phyloP scores from a whole-genome alignment of 2,797 vertebrate genomes.

The Liasis olivaceus region DNA sequence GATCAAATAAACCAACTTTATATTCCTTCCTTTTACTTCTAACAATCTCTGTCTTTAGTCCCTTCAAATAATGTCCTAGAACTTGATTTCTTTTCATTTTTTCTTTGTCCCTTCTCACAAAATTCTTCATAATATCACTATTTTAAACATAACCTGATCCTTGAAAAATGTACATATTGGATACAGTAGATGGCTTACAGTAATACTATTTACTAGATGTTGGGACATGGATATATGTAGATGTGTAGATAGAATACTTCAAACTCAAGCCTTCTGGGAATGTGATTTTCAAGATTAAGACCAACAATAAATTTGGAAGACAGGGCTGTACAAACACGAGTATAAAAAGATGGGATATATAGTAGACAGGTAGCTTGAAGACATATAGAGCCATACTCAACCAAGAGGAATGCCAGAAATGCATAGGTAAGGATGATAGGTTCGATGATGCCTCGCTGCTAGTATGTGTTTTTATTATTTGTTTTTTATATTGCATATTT shows the following conservation, averaged over 20 bases:
- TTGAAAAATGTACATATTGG: background rate
- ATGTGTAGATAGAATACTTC: background rate
- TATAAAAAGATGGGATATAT: background rate
- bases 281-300: background rate
- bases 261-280: background rate
- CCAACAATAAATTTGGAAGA: background rate
- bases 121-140: background rate
- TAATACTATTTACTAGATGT: background rate
- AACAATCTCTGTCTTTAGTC: too few species aligned
- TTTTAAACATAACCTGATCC: background rate
- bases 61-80: background rate
- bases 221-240: background rate
- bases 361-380: fast-evolving
- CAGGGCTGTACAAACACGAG: background rate
- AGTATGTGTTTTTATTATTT: background rate
- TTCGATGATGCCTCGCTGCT: background rate
- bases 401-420: background rate
- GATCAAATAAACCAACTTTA: too few species aligned
- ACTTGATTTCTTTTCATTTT: background rate
- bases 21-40: too few species aligned
- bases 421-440: background rate
- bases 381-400: background rate
- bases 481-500: background rate
- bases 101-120: background rate
- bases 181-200: background rate